Percentiles rank a stretch among this genome's conserved stretches.
These are phyloP conservation scores for Trissonchulus latispiculum DNA, from an alignment of 2,888 invertebrate species.

Conservation along the genomic window DNA sequence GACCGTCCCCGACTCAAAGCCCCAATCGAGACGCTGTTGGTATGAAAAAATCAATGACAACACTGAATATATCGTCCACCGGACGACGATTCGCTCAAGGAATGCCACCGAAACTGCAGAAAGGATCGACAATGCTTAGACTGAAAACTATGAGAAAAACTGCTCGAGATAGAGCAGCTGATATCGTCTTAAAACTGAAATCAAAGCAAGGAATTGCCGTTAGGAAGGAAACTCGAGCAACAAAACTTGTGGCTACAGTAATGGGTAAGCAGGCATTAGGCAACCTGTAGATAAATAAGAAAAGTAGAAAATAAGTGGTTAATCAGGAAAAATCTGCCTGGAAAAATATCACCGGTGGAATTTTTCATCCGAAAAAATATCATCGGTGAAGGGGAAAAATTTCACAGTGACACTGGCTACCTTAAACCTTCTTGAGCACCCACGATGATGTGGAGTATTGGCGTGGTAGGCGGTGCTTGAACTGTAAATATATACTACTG, in stretches of 20 bases:
- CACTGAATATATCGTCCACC: neutral
- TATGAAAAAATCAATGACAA: neutral
- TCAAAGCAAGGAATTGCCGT: slow-evolving; percentile 43
- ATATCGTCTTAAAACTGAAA: slow-evolving; percentile 39
- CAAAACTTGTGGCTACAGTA: slow-evolving; percentile 47
- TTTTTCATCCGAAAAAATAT: too few relatives aligned
- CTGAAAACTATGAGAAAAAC: neutral
- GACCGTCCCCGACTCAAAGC: neutral
- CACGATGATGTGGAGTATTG: too few relatives aligned
- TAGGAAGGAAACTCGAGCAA: slow-evolving; percentile 41
- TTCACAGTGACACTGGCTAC: too few relatives aligned
- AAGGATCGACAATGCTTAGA: neutral
- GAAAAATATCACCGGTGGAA: too few relatives aligned
- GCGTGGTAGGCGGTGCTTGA: too few relatives aligned
- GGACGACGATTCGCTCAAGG: neutral
- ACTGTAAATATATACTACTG: too few relatives aligned
- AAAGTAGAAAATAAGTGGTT: too few relatives aligned
- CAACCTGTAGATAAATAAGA: too few relatives aligned
- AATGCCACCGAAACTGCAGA: neutral
- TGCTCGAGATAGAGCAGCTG: slow-evolving; percentile 30
- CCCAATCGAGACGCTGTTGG: neutral
- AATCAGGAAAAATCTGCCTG: too few relatives aligned
- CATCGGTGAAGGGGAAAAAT: too few relatives aligned
- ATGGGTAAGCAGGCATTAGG: slow-evolving; percentile 49
- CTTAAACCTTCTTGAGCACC: too few relatives aligned